These are phyloP conservation scores for Plecotus auritus DNA, from an alignment of 2,113 vertebrate genomes.

Conservation along the genomic window DNA sequence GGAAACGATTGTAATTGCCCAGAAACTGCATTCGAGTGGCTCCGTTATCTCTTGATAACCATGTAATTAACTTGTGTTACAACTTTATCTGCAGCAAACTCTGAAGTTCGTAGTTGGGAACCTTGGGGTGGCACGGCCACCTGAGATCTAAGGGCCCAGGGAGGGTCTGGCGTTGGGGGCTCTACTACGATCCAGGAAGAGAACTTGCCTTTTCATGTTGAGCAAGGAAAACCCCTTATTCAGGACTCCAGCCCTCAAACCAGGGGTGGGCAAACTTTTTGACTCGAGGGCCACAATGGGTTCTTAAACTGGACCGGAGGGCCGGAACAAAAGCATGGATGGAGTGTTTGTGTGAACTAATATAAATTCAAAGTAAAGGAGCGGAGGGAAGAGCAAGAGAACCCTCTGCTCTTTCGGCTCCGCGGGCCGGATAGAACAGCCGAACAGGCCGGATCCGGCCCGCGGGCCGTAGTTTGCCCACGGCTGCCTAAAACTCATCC, in stretches of 20 bases:
- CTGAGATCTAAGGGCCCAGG: background rate
- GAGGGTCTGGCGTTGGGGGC: background rate
- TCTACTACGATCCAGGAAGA: background rate
- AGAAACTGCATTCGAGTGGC: background rate
- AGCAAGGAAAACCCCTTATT: background rate
- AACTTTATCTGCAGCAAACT: slow-evolving; percentile 57
- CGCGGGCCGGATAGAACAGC: too few relatives aligned
- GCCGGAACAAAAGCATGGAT: too few relatives aligned
- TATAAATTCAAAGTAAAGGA: too few relatives aligned
- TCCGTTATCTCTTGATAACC: background rate
- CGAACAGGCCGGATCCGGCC: too few relatives aligned
- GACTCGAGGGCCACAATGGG: too few relatives aligned
- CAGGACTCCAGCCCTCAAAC: background rate
- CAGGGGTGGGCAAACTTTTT: too few relatives aligned
- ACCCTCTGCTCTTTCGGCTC: too few relatives aligned
- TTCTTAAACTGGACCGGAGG: too few relatives aligned
- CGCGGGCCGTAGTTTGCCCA: too few relatives aligned
- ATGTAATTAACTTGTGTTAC: background rate
- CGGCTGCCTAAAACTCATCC: too few relatives aligned
- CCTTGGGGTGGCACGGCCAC: background rate
- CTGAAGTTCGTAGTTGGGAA: slow-evolving; percentile 34
- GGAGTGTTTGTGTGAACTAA: too few relatives aligned
- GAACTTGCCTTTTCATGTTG: background rate
- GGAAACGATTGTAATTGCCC: slow-evolving; percentile 50
- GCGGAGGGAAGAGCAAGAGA: too few relatives aligned